phyloP scores from a whole-genome alignment of 2,888 invertebrate genomes.

The Calliscelio sp. region DNA sequence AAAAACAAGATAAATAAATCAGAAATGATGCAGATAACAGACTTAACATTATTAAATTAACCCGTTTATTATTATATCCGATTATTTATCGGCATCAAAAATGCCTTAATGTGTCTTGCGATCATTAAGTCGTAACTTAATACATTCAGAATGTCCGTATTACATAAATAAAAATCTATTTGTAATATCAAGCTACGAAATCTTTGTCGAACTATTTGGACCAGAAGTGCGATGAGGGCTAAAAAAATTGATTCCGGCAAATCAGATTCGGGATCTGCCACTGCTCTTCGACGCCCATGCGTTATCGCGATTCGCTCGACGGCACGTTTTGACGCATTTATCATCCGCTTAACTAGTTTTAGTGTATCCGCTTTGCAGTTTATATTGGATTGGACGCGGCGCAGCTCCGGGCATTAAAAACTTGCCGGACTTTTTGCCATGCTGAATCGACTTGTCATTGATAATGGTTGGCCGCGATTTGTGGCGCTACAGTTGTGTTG shows the following conservation, averaged over 20 bases:
- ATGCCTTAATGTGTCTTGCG: too few relatives aligned
- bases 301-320: slow-evolving; percentile 54
- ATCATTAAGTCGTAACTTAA: not conserved
- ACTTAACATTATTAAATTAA: too few relatives aligned
- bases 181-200: slow-evolving; percentile 72
- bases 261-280: slow-evolving; percentile 80
- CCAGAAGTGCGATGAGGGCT: slow-evolving; percentile 31
- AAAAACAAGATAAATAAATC: too few relatives aligned
- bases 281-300: slow-evolving; percentile 76
- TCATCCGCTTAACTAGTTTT: slow-evolving; percentile 79
- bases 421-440: slow-evolving; percentile 30
- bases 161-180: slow-evolving; percentile 63
- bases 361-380: slow-evolving; percentile 75
- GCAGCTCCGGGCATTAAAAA: slow-evolving; percentile 40
- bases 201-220: slow-evolving; percentile 74
- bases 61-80: too few relatives aligned
- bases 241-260: slow-evolving; percentile 65
- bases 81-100: too few relatives aligned
- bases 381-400: slow-evolving; percentile 69
- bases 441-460: slow-evolving; percentile 60
- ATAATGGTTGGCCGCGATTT: slow-evolving; percentile 57
- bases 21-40: too few relatives aligned
- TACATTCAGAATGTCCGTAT: not conserved
- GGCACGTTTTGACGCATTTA: slow-evolving; percentile 78
- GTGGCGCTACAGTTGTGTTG: slow-evolving; percentile 30